Conservation (phyloP, 2,113 vertebrate genomes). For the Forbesichthys agassizii region DNA sequence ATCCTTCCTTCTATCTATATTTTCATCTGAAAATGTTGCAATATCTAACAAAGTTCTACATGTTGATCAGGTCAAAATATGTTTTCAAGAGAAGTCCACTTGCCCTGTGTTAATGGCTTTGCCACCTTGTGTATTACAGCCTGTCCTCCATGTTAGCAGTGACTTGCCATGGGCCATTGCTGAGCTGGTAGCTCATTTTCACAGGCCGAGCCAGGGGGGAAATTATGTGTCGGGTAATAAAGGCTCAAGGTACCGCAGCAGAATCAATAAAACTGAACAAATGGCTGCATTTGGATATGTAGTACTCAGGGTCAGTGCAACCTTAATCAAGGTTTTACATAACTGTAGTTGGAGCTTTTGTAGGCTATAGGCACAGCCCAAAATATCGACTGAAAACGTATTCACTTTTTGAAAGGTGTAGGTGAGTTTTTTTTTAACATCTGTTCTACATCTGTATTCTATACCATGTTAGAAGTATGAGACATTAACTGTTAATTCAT, state of each 20-base stretch:
- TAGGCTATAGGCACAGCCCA: conserved; percentile 9
- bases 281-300: conserved; percentile 39
- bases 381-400: not conserved
- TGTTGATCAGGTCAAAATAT: conserved; percentile 34
- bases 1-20: not conserved
- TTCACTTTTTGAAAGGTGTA: conserved; percentile 9
- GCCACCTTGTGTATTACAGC: conserved; percentile 26
- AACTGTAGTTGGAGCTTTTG: conserved; percentile 18
- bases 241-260: conserved; percentile 31
- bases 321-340: conserved; percentile 17
- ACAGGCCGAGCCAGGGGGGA: conserved; percentile 29
- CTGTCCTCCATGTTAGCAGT: conserved; percentile 38
- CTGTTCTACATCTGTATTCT: not conserved
- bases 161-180: conserved; percentile 39
- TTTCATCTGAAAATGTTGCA: not conserved
- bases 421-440: conserved; percentile 12
- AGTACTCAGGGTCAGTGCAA: conserved; percentile 23
- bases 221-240: conserved; percentile 53
- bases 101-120: conserved; percentile 43
- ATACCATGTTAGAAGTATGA: conserved; percentile 7
- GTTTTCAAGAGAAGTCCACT: conserved; percentile 45
- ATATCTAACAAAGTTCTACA: not conserved
- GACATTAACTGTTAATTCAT: conserved; percentile 15
- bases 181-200: conserved; percentile 53
- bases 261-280: conserved; percentile 58